Percentiles rank a stretch among this genome's conserved stretches.
Conservation (phyloP, 1,140 invertebrate genomes). For the Metopolophium dirhodum region DNA sequence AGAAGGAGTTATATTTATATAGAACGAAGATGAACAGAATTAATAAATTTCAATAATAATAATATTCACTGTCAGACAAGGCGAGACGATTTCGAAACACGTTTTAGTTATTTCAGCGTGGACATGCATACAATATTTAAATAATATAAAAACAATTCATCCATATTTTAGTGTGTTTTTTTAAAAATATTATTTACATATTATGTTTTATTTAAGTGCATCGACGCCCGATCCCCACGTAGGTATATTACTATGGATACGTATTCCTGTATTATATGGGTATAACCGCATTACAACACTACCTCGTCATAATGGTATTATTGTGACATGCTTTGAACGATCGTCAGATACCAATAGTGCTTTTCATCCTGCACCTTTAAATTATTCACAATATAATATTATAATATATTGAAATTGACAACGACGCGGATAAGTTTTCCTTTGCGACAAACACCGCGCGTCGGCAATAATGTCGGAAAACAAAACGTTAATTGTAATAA, state of each 20-base stretch:
- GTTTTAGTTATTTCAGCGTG: too few relatives aligned
- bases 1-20: neutral
- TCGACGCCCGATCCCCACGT: too few relatives aligned
- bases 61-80: too few relatives aligned
- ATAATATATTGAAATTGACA: neutral
- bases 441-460: neutral
- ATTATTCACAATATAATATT: neutral
- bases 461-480: neutral
- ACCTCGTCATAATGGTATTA: neutral
- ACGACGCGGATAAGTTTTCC: neutral
- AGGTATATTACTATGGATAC: neutral
- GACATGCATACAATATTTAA: too few relatives aligned
- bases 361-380: neutral
- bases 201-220: too few relatives aligned
- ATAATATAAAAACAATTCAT: too few relatives aligned
- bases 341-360: neutral
- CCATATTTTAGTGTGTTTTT: too few relatives aligned
- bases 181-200: too few relatives aligned
- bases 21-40: neutral
- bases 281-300: neutral
- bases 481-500: neutral
- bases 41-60: too few relatives aligned
- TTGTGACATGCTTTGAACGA: neutral
- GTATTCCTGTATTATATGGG: neutral
- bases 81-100: too few relatives aligned